Base-by-base conservation (phyloP, 2,113 vertebrate species). In the Paramormyrops kingsleyae region DNA sequence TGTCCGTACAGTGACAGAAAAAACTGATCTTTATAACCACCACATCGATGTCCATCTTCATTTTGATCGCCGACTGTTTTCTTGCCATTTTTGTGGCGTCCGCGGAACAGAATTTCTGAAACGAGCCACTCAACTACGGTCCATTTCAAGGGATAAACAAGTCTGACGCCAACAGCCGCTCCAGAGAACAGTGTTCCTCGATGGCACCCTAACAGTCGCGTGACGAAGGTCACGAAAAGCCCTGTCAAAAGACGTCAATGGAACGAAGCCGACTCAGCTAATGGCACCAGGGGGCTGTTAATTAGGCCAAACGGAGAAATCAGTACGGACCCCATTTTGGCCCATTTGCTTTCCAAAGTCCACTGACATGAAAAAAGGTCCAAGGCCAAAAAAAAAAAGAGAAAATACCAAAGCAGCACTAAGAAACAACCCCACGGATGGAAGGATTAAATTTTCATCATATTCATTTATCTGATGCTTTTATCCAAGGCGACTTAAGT, bases 21-120 rank as follows among this genome's bases (percentile, higher is more conserved):
- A 85, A 85, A 84, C 52, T 52, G 4, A 89, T 15, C 49, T 24
- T 89, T 21, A 89, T 85, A 56, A 85, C 52, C 56, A 85, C 24
- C 70, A 83, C 19, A 8, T 83, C 52, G 53, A 52, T 1, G 3
- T 49, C 15, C 3, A 17, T n/a, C 74, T 83, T 52, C 74, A 53
- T 27, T 56, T 66, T 62, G 35, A 42, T 17, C 17, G 13, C 5
- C 27, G 6, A 8, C 1, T 5, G 5, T 56, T 21, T 87, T 15
- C 7, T 50, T 85, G 46, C 46, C 83, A 49, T 86, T 86, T 27
- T 87, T 56, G 50, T 35, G 5, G 0, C 2, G 13, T 31, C 49
- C 49, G 46, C 7, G 15, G 10, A 62, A 3, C 10, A 47, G 8
- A 44, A 47, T n/a, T 4, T 21, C 44, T 70, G n/a, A 70, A 70